phyloP scores from a whole-genome alignment of 1,140 invertebrate genomes.

The Brachionus asplanchnoidis region DNA sequence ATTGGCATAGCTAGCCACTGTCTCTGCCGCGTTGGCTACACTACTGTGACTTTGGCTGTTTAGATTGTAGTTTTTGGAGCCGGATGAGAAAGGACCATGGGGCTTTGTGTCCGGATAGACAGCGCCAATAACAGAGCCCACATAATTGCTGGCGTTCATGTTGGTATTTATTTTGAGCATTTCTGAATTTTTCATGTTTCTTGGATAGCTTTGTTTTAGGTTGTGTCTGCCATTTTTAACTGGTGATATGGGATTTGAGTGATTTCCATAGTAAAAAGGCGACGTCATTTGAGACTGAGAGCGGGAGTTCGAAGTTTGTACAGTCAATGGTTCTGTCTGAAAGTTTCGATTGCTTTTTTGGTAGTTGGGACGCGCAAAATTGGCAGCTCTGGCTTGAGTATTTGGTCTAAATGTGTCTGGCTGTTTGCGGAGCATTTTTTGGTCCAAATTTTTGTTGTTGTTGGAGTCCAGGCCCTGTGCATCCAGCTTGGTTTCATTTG shows the following conservation, averaged over 20 bases:
- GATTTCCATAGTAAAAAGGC: conserved; percentile 6
- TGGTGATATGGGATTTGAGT: conserved; percentile 18
- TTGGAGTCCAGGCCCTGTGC: background rate
- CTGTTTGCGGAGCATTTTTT: background rate
- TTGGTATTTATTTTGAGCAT: conserved; percentile 27
- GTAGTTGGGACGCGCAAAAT: background rate
- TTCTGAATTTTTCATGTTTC: background rate
- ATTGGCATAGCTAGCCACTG: conserved; percentile 4
- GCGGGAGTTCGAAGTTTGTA: background rate
- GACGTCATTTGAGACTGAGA: conserved; percentile 10
- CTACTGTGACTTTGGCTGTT: conserved; percentile 4
- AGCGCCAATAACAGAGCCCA: background rate
- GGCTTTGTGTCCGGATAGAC: background rate
- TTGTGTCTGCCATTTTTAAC: background rate
- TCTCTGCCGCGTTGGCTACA: background rate
- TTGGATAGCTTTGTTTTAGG: background rate
- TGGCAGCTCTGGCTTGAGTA: background rate
- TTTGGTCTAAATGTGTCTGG: background rate
- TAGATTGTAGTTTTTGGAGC: conserved; percentile 11
- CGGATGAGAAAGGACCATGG: background rate
- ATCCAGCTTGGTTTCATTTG: background rate
- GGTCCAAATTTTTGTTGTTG: conserved; percentile 11
- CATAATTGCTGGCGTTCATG: conserved; percentile 10
- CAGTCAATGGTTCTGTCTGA: background rate
- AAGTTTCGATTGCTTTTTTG: background rate